Evolutionary conservation across 2,888 invertebrate species (phyloP).

Genomic region (Eilema sororculum): DNA sequence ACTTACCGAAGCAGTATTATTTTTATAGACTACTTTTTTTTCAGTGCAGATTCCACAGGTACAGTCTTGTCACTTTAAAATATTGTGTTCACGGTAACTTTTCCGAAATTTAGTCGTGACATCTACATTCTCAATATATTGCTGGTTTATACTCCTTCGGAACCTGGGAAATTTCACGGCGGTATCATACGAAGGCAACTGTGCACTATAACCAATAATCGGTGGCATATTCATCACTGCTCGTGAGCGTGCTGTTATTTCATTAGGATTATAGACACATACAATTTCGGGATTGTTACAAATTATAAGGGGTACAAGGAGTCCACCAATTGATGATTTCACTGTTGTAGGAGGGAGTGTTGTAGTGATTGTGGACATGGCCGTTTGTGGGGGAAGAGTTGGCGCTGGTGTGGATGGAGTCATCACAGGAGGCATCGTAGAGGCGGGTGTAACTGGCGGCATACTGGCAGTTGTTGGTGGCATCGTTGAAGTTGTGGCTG

Average conservation of each 20-base stretch:
- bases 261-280: slow-evolving; percentile 81
- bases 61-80: slow-evolving; percentile 77
- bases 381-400: slow-evolving; percentile 42
- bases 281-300: slow-evolving; percentile 78
- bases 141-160: slow-evolving; percentile 58
- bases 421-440: slow-evolving; percentile 25
- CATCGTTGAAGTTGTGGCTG: slow-evolving; percentile 55
- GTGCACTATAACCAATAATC: slow-evolving; percentile 70
- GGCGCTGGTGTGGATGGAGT: slow-evolving; percentile 34
- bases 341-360: slow-evolving; percentile 41
- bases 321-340: slow-evolving; percentile 57
- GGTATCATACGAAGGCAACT: slow-evolving; percentile 67
- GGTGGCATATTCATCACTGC: slow-evolving; percentile 68
- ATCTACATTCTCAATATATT: slow-evolving; percentile 37
- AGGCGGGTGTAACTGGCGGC: slow-evolving; percentile 25
- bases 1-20: background rate
- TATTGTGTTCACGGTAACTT: slow-evolving; percentile 55
- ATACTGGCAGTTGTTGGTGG: slow-evolving; percentile 37
- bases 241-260: slow-evolving; percentile 75
- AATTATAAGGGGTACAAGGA: slow-evolving; percentile 72
- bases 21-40: slow-evolving; percentile 20
- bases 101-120: slow-evolving; percentile 37
- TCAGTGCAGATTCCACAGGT: slow-evolving; percentile 76
- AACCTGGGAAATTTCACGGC: slow-evolving; percentile 79
- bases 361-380: slow-evolving; percentile 37